Evolutionary conservation across 64 coral and sea anemone genomes (phyloP).

Genomic region (Dendrophyllia cribrosa): DNA sequence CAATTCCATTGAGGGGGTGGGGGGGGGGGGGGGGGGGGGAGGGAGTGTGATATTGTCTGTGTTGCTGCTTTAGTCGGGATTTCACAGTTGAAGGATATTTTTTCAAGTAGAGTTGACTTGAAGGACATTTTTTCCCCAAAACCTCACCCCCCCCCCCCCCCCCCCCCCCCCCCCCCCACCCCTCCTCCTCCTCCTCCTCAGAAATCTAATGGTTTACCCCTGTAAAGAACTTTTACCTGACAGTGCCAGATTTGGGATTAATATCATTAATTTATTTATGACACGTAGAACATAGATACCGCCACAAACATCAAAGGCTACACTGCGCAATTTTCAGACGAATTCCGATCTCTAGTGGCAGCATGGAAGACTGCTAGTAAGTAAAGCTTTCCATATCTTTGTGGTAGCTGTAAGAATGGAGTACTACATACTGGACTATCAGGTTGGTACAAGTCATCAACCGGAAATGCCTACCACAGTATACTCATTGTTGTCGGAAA

Average conservation of each 20-base stretch:
- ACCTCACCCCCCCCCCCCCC: too few relatives aligned
- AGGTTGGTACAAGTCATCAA: background rate
- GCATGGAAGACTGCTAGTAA: background rate
- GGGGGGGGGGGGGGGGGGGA: too few relatives aligned
- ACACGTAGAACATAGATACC: conserved; percentile 12
- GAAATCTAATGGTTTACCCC: too few relatives aligned
- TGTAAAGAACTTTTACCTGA: background rate
- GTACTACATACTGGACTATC: background rate
- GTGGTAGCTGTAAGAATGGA: background rate
- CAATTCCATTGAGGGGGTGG: too few relatives aligned
- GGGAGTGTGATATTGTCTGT: too few relatives aligned
- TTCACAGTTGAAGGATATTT: too few relatives aligned
- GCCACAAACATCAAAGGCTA: conserved; percentile 35
- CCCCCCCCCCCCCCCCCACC: too few relatives aligned
- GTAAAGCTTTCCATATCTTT: background rate
- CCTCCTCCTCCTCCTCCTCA: too few relatives aligned
- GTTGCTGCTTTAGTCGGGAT: too few relatives aligned
- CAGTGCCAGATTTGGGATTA: background rate
- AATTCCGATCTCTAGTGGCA: background rate
- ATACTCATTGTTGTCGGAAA: background rate
- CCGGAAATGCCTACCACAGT: background rate
- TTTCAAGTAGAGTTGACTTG: too few relatives aligned
- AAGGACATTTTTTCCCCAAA: too few relatives aligned
- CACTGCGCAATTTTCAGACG: background rate
- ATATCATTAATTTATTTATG: conserved; percentile 27